Base-by-base conservation (phyloP, 2,888 invertebrate species). In the Tethea ocularis region DNA sequence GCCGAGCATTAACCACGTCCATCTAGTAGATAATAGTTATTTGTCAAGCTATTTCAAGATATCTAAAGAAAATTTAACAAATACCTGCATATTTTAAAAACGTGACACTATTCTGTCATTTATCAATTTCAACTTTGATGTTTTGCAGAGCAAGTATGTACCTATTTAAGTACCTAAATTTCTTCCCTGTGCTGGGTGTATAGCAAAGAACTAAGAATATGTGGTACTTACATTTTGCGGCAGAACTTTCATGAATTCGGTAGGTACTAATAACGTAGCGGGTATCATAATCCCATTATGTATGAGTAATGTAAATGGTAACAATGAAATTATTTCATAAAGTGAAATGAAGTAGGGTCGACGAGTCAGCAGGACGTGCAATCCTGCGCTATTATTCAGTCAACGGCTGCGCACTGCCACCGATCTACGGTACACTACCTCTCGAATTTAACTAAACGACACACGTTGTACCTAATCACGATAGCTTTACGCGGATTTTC, bases 371-470 rank as follows among this genome's bases (percentile, higher is more conserved):
- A 86, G 88, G 88, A 88, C 86, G 85, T 79, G 83, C 80, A 80
- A 78, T 86, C 82, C 82, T 67, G 73, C 64, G 76, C 77, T 73
- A 82, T 83, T 84, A 87, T 82, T 84, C 84, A 84, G 87, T 86
- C 80, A 82, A 77, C 77, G 75, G 73, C 77, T 67, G 63, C 72
- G 74, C 73, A 67, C 65, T 74, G 75, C 74, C 78, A 76, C 77
- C 80, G 73, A 75, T 77, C 66, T 75, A 74, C 70, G 73, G 75
- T 71, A 74, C 72, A 68, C 62, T 75, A 74, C 66, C 68, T 77
- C 79, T 75, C 67, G 61, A 62, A 67, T 62, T 20, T 46, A 46
- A 20, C 46, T 46, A 46, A 20, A 70, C 67, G 69, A 59, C 62
- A 68, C 72, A 66, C 70, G 72, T 63, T 75, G 20, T 46, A n/a